Base-by-base conservation (phyloP, 1,140 invertebrate genomes). In the Trichonephila inaurata region DNA sequence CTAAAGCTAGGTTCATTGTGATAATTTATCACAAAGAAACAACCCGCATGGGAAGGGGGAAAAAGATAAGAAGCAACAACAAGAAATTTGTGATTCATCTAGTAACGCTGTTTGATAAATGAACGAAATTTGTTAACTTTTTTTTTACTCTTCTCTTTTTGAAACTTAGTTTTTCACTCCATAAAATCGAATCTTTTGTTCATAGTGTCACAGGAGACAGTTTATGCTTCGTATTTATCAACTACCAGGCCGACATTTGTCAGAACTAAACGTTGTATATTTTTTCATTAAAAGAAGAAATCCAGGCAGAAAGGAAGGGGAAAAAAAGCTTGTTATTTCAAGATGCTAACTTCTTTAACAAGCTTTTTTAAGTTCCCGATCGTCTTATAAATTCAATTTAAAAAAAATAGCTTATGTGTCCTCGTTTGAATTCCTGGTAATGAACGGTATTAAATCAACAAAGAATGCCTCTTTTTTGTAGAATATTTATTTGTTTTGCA, bases 171-270 rank as follows among this genome's bases (percentile, higher is more conserved):
- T 44, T 85, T 85, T 85, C 82, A 60, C 19, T 85, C 58, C 58
- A 85, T 85, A 51, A 85, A 85, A 85, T 85, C 69, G 82, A 85
- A 85, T 85, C 82, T 58, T 85, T 85, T 85, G 82, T 85, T 85
- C 82, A 58, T 85, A 21, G n/a, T 85, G 82, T 85, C 82, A 85
- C n/a, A 16, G n/a, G 82, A 85, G 82, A 85, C 82, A 58, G 19
- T 51, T 51, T 85, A 60, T 44, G 58, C 19, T n/a, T 60, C 82
- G 44, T 85, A 85, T 85, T 85, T 85, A 85, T 85, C 82, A 85
- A 85, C 44, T 60, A 60, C 8, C 10, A 16, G 51, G 28, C 19
- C n/a, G 19, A 85, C 82, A 85, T 85, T 85, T 85, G 58, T 85
- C 82, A 85, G 18, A 85, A 24, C 82, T 21, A 85, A 85, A 85